Conservation (phyloP, 2,113 vertebrate genomes). For the Macroglossus sobrinus region DNA sequence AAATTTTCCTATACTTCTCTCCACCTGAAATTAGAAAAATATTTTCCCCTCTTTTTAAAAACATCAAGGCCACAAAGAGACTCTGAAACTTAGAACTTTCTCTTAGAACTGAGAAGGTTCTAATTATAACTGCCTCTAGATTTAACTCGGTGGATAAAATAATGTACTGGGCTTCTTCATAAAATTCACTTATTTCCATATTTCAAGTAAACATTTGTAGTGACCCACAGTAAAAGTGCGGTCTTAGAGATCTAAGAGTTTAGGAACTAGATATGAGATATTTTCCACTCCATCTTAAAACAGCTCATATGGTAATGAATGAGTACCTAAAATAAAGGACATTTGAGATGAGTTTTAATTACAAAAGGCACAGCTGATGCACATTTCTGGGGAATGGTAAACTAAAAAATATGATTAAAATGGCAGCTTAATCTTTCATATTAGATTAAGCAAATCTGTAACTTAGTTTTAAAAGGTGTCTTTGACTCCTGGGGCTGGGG, state of each 20-base stretch:
- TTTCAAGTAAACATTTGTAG: neutral
- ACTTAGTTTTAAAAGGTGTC: conserved; percentile 43
- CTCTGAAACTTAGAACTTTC: no score
- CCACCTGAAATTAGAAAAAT: neutral
- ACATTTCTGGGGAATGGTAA: conserved; percentile 23
- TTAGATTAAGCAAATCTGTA: conserved; percentile 71
- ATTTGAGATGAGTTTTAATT: conserved; percentile 7
- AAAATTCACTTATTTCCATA: neutral
- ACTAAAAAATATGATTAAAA: conserved; percentile 57
- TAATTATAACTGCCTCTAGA: conserved; percentile 9
- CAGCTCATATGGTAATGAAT: neutral
- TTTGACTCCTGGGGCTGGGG: conserved; percentile 69
- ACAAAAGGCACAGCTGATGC: neutral
- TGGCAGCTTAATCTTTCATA: neutral
- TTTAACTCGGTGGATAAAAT: neutral
- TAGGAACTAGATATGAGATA: neutral
- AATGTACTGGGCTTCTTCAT: neutral
- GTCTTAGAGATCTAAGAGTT: neutral
- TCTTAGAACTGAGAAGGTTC: neutral
- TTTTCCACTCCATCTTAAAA: neutral
- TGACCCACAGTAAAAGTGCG: neutral
- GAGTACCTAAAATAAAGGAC: neutral
- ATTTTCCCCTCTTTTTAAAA: neutral
- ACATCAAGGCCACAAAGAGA: neutral
- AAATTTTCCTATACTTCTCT: neutral